Evolutionary conservation across 2,113 vertebrate species (phyloP).

Genomic region (Suricata suricatta): DNA sequence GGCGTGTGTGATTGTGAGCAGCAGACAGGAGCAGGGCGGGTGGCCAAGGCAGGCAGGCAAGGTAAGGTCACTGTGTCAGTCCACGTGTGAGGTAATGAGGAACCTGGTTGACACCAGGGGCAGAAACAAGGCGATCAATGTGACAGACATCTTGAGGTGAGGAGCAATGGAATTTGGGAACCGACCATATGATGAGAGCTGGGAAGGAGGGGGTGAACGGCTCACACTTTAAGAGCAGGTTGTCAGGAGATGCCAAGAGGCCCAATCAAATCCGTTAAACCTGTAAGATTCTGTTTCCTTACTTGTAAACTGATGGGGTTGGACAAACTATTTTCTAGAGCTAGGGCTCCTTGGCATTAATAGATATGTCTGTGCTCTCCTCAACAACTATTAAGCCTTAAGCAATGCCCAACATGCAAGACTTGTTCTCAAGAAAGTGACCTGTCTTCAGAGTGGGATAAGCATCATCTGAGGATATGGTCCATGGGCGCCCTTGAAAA

Average conservation of each 20-base stretch:
- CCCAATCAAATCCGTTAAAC: not conserved
- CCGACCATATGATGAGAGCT: no score
- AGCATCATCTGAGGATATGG: no score
- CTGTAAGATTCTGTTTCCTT: not conserved
- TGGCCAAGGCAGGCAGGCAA: not conserved
- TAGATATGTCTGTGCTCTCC: not conserved
- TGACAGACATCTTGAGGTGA: not conserved
- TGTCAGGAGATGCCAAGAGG: not conserved
- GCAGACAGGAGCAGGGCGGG: not conserved
- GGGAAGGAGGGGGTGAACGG: not conserved
- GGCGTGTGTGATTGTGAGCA: not conserved
- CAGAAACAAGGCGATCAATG: not conserved
- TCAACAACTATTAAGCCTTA: not conserved
- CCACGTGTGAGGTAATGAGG: not conserved
- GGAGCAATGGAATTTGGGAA: not conserved
- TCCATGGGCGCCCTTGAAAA: not conserved
- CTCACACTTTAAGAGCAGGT: not conserved
- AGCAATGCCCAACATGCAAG: not conserved
- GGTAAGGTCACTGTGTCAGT: not conserved
- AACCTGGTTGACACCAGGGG: not conserved
- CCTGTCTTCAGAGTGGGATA: not conserved
- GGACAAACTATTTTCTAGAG: not conserved
- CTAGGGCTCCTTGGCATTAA: not conserved
- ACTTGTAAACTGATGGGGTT: not conserved
- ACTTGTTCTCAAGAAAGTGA: not conserved